These are phyloP conservation scores for Gymnobelideus leadbeateri DNA, from an alignment of 2,113 vertebrate species.

Conservation along the genomic window DNA sequence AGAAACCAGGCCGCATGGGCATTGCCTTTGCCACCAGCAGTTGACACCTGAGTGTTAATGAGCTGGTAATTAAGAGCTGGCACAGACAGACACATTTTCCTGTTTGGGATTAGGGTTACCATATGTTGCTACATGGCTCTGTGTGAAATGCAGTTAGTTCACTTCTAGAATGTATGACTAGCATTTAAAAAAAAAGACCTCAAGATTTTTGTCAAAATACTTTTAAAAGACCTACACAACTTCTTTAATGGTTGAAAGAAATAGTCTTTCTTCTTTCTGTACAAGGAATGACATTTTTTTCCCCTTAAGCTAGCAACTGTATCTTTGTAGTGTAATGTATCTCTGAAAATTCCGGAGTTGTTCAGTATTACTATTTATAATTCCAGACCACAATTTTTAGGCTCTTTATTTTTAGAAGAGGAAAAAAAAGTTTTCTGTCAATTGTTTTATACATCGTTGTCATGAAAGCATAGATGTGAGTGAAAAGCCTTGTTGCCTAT, in stretches of 20 bases:
- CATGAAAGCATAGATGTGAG: conserved; percentile 5
- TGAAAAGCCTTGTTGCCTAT: not conserved
- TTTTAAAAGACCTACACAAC: not conserved
- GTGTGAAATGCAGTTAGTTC: conserved; percentile 81
- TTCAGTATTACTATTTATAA: not conserved
- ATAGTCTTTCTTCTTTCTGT: conserved; percentile 57
- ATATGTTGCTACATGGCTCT: conserved; percentile 86
- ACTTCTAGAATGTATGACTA: conserved; percentile 64
- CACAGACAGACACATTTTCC: conserved; percentile 85
- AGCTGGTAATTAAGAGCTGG: conserved; percentile 91
- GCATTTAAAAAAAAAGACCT: not conserved
- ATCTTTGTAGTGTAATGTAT: conserved; percentile 18
- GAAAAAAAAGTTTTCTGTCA: not conserved
- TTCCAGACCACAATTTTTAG: not conserved
- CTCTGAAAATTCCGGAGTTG: not conserved
- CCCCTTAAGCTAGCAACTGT: conserved; percentile 37
- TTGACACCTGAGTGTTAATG: conserved; percentile 93
- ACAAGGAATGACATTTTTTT: conserved; percentile 39
- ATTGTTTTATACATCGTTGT: not conserved
- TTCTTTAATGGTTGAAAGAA: conserved; percentile 42
- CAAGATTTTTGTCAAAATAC: not conserved
- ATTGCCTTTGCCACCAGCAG: conserved; percentile 89
- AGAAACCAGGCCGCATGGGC: conserved; percentile 87
- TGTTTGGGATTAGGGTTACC: conserved; percentile 86
- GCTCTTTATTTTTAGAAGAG: not conserved